Evolutionary conservation across 2,888 invertebrate species (phyloP).

Genomic region (Reticulitermes lucifugus): DNA sequence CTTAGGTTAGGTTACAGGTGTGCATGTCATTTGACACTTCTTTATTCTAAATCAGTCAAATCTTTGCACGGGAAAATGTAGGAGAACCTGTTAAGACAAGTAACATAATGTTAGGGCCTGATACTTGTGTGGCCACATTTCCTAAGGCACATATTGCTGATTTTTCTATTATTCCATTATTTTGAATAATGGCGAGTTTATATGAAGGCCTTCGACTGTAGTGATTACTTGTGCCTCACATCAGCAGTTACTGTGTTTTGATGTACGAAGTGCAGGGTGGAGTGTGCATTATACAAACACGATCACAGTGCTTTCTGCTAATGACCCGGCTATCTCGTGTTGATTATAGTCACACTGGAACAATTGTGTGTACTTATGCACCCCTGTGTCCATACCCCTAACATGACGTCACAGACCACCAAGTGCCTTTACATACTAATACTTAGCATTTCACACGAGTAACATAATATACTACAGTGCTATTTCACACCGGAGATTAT

Average conservation of each 20-base stretch:
- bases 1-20: too few relatives aligned
- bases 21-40: too few relatives aligned
- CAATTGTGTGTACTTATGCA: neutral
- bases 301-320: neutral
- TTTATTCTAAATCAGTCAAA: too few relatives aligned
- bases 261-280: neutral
- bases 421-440: neutral
- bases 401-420: neutral
- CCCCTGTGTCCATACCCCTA: neutral
- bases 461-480: neutral
- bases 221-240: constrained; percentile 33
- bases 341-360: neutral
- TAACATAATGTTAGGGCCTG: too few relatives aligned
- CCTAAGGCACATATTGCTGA: too few relatives aligned
- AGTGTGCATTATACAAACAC: neutral
- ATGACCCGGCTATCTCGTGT: neutral
- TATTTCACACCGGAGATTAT: constrained; percentile 4
- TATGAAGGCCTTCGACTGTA: neutral
- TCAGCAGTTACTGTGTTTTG: neutral
- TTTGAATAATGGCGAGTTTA: neutral
- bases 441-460: neutral
- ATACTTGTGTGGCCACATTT: too few relatives aligned
- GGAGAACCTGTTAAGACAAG: too few relatives aligned
- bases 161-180: neutral
- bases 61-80: too few relatives aligned